phyloP scores from a whole-genome alignment of 2,113 vertebrate genomes.

The Labeo catla region DNA sequence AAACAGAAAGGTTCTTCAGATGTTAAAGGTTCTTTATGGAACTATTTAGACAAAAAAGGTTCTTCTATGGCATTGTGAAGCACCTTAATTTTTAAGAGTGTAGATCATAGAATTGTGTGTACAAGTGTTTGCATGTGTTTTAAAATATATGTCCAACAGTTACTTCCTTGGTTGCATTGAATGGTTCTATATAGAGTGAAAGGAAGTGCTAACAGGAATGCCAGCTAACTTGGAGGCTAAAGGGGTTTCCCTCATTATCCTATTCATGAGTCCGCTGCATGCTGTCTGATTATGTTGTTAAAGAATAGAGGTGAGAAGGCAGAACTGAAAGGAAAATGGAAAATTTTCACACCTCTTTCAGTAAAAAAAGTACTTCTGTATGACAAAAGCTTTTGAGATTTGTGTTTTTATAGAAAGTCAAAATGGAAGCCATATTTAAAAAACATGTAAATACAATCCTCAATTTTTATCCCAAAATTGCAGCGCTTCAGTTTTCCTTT shows the following conservation, averaged over 20 bases:
- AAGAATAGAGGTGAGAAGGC: constrained; percentile 50
- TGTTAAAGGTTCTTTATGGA: too few relatives aligned
- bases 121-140: not conserved
- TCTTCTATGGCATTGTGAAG: too few relatives aligned
- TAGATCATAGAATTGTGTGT: constrained; percentile 19
- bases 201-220: constrained; percentile 17
- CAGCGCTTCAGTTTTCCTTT: constrained; percentile 35
- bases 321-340: constrained; percentile 42
- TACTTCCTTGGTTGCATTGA: constrained; percentile 1
- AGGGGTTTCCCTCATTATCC: constrained; percentile 54
- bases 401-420: not conserved
- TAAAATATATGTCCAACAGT: constrained; percentile 16
- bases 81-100: too few relatives aligned
- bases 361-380: not conserved
- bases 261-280: constrained; percentile 55
- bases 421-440: constrained; percentile 15
- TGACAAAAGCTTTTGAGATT: not conserved
- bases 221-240: constrained; percentile 31
- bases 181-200: constrained; percentile 11
- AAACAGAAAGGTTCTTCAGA: too few relatives aligned
- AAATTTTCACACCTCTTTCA: constrained; percentile 4
- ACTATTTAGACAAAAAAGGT: too few relatives aligned
- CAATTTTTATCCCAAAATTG: constrained; percentile 36
- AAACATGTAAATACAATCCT: constrained; percentile 9
- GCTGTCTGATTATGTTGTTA: constrained; percentile 34